Conservation (phyloP, 1,140 invertebrate genomes). For the Diabrotica undecimpunctata region DNA sequence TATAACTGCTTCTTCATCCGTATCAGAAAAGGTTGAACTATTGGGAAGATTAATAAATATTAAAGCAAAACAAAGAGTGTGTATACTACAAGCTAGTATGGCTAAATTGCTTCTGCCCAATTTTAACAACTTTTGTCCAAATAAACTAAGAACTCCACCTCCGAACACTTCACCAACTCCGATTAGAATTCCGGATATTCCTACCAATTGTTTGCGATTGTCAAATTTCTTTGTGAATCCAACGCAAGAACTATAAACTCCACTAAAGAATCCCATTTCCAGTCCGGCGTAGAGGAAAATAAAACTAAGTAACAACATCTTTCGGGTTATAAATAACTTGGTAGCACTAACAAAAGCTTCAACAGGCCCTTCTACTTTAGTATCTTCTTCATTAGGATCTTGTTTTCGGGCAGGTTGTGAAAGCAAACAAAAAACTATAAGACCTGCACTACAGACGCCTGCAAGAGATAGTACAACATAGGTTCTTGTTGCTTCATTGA, state of each 20-base stretch:
- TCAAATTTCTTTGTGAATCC: constrained; percentile 76
- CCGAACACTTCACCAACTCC: constrained; percentile 89
- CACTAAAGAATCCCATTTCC: constrained; percentile 90
- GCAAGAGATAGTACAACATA: constrained; percentile 74
- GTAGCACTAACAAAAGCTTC: constrained; percentile 72
- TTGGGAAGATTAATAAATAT: no score
- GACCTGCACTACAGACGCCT: constrained; percentile 63
- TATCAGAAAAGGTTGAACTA: no score
- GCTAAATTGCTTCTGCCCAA: no score
- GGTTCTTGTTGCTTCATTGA: constrained; percentile 62
- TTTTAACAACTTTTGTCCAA: no score
- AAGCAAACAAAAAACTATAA: constrained; percentile 64
- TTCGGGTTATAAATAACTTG: constrained; percentile 69
- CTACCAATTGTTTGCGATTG: constrained; percentile 78
- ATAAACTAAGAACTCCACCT: no score
- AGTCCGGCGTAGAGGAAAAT: constrained; percentile 90
- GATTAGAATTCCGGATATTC: constrained; percentile 89
- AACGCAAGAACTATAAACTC: constrained; percentile 89
- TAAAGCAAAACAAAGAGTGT: no score
- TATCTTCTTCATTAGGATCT: constrained; percentile 55
- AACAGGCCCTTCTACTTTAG: constrained; percentile 55
- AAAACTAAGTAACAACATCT: constrained; percentile 81
- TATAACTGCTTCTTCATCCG: no score
- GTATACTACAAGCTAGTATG: no score
- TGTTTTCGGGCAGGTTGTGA: constrained; percentile 52